Evolutionary conservation across 2,888 invertebrate species (phyloP), one percentile per base, ranked within the genome.

Genomic region (Thereva unica): DNA sequence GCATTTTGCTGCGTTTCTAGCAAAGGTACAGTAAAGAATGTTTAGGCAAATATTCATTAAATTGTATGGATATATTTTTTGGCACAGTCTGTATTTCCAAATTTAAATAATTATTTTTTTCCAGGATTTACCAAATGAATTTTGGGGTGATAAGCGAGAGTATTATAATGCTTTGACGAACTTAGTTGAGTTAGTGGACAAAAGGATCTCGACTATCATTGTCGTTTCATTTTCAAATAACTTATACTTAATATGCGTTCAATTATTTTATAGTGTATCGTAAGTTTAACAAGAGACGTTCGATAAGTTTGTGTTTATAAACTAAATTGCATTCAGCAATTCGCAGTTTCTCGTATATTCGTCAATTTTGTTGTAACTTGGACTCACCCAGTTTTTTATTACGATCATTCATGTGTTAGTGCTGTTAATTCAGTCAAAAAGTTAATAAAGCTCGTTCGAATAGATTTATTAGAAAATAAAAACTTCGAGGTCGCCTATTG

Each of bases 241-340:
- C 76, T 82, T 89, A 40, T 89, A 87, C 76, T 89, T 89, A 73
- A 88, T 89, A 70, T 89, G 89, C 71, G 80, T 89, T 53, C 89
- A 89, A 73, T 80, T 89, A 4, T 87, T 87, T 72, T 82, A 86
- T 72, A 88, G 87, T 40, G 83, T 89, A 67, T 85, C 86, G 89
- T 89, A 78, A 83, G 84, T 67, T 23, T 23, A 23, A 2, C 23
- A 23, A 23, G 23, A 23, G 23, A 2, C 23, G 23, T 23, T 23
- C 23, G 23, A 23, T 2, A 23, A 23, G 23, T 23, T 23, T 23
- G 23, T 23, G 2, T 23, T 23, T 23, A 23, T 23, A 23, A 23
- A 23, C 1, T n/a, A n/a, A n/a, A n/a, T n/a, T n/a, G n/a, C n/a
- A n/a, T n/a, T n/a, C n/a, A n/a, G n/a, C n/a, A n/a, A n/a, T n/a